phyloP scores from a whole-genome alignment of 2,888 invertebrate genomes.

The Patella ulyssiponensis region DNA sequence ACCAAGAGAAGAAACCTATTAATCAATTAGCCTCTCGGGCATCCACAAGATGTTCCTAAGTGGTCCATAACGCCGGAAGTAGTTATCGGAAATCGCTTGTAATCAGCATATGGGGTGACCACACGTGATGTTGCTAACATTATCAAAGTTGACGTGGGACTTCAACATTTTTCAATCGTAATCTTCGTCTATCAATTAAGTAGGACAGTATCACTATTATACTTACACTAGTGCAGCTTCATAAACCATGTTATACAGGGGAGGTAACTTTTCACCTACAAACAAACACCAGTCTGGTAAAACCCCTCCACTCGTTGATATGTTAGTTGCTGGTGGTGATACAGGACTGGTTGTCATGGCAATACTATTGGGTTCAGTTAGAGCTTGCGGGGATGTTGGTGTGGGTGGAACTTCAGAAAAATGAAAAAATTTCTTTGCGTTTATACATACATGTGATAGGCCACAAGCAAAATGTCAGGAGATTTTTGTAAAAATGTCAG shows the following conservation, averaged over 20 bases:
- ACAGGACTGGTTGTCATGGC: not conserved
- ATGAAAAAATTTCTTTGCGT: too few relatives aligned
- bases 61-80: too few relatives aligned
- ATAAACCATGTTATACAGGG: conserved; percentile 64
- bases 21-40: not conserved
- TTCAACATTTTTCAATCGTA: too few relatives aligned
- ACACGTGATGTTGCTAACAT: too few relatives aligned
- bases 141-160: too few relatives aligned
- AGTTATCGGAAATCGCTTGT: too few relatives aligned
- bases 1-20: not conserved
- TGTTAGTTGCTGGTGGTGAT: not conserved
- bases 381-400: conserved; percentile 1
- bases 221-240: conserved; percentile 64
- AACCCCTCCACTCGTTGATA: conserved; percentile 14
- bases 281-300: conserved; percentile 59
- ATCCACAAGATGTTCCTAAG: too few relatives aligned
- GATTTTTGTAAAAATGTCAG: too few relatives aligned
- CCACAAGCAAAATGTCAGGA: too few relatives aligned
- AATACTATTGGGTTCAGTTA: not conserved
- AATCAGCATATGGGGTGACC: not conserved
- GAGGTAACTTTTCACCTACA: conserved; percentile 55
- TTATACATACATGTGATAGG: too few relatives aligned
- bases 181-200: too few relatives aligned
- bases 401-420: not conserved
- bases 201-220: too few relatives aligned